phyloP scores from a whole-genome alignment of 2,797 vertebrate species.

The Heterohyrax brucei region DNA sequence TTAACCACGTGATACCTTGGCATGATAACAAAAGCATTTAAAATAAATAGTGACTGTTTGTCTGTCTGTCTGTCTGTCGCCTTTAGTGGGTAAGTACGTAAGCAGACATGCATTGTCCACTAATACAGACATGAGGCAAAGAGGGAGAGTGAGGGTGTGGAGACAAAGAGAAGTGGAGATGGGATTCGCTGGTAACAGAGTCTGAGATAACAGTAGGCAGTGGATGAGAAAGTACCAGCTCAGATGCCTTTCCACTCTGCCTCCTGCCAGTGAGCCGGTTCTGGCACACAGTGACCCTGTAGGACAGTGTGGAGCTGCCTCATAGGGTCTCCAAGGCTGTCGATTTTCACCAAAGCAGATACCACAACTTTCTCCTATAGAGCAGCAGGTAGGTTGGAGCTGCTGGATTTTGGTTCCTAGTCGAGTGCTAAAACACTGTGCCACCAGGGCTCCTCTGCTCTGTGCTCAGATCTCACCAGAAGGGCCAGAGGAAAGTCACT shows the following conservation, averaged over 20 bases:
- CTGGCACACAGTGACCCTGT: background rate
- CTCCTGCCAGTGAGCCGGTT: no score
- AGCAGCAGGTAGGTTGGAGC: background rate
- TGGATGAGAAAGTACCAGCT: background rate
- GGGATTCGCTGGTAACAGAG: background rate
- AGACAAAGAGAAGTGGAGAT: background rate
- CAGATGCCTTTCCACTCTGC: background rate
- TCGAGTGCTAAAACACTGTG: background rate
- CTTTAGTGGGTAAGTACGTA: background rate
- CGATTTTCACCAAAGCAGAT: background rate
- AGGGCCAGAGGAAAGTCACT: background rate
- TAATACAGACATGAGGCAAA: background rate
- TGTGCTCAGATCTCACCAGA: background rate
- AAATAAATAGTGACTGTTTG: background rate
- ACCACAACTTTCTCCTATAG: background rate
- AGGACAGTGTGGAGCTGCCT: background rate
- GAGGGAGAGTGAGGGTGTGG: background rate
- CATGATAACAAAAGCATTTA: conserved; percentile 18
- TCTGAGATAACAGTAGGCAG: background rate
- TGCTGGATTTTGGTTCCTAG: background rate
- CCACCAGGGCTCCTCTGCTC: background rate
- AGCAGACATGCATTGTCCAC: background rate
- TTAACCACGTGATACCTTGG: conserved; percentile 54
- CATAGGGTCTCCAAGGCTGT: background rate
- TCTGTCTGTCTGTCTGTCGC: no score